Conservation (phyloP, 2,113 vertebrate genomes). For the Rhizomys pruinosus region DNA sequence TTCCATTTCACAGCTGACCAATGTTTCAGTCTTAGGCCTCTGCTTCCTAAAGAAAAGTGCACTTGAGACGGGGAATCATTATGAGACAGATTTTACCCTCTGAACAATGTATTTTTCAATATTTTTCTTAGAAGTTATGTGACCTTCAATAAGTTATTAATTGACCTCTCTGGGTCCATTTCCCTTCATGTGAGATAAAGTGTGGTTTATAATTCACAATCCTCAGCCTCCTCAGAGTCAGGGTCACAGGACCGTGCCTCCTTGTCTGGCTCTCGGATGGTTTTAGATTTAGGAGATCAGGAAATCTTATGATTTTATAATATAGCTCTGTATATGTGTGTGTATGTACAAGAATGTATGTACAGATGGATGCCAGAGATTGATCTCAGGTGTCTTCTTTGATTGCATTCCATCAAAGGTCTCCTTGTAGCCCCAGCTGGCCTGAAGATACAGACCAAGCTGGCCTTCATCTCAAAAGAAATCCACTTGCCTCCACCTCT, state of each 20-base stretch:
- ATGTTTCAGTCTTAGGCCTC: no score
- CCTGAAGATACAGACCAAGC: not conserved
- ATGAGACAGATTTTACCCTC: not conserved
- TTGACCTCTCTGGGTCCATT: no score
- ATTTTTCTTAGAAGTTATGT: not conserved
- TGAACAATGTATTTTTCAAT: slow-evolving; percentile 20
- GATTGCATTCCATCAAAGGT: not conserved
- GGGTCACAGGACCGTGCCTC: not conserved
- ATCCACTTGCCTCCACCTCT: not conserved
- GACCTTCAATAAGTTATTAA: no score
- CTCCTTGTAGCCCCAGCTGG: not conserved
- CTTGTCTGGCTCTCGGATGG: not conserved
- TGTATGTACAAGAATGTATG: no score
- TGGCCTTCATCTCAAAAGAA: not conserved
- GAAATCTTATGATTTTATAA: not conserved
- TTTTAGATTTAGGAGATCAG: not conserved
- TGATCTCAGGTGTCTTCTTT: no score
- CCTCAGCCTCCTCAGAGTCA: not conserved
- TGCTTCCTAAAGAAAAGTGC: slow-evolving; percentile 6
- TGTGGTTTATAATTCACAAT: not conserved
- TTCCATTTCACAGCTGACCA: not conserved
- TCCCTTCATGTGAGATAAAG: no score
- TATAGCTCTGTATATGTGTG: not conserved
- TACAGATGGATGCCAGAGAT: no score
- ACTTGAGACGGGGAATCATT: not conserved